Evolutionary conservation across 2,113 vertebrate genomes (phyloP), one percentile per base, ranked within the genome.

Genomic region (Apaloderma vittatum): DNA sequence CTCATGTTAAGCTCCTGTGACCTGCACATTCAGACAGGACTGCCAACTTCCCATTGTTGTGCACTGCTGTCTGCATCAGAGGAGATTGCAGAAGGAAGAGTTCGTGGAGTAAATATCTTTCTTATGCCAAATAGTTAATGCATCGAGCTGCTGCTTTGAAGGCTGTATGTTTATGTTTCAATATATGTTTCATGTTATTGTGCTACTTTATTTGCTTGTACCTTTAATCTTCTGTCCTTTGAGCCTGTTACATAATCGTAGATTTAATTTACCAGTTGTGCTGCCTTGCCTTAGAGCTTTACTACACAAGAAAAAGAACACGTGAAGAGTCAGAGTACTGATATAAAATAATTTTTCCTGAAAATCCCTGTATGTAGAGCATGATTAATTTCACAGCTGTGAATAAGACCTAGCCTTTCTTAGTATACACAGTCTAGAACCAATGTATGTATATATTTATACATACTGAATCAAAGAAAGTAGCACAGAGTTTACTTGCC

Each of bases 371-470:
- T 65, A 91, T 4, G 32, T 30, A 80, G 8, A 86, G 10, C 15
- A 81, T 77, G 27, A 95, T 86, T 94, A 80, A 63, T 90, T 94
- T 92, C 54, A 72, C 86, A 96, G 76, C 87, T 92, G 67, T 94
- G 92, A 77, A 37, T 90, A 70, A 83, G 88, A 75, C 26, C 52
- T 88, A 58, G 68, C 22, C 59, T 86, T 85, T 26, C 37, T 91
- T 70, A 86, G 48, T 65, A 7, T 34, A 70, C 36, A 37, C 27
- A 72, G n/a, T 68, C 83, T 74, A 66, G 68, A 87, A 95, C 95
- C 80, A 89, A 79, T 66, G 12, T 19, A 59, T 86, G 65, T 48
- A 55, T 32, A 37, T 76, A 92, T 88, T 93, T 94, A 83, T 32
- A 46, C 24, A 52, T 65, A 91, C 66, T 70, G 67, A 92, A 93